Conservation (phyloP, 2,113 vertebrate species). For the Ivindomyrus marchei region DNA sequence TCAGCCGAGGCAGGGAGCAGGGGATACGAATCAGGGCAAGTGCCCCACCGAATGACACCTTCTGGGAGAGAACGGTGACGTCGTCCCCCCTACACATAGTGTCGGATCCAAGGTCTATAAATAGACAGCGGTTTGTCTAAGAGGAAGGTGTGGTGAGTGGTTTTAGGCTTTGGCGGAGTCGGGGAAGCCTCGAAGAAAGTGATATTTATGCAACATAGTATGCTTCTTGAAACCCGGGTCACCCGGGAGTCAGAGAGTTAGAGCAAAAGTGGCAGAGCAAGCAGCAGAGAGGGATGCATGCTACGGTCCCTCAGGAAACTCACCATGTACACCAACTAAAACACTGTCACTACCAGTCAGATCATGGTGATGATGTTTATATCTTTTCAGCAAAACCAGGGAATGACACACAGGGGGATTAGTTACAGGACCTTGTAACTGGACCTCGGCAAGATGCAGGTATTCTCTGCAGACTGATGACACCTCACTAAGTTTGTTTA, state of each 20-base stretch:
- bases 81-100: not conserved
- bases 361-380: not conserved
- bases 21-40: slow-evolving; percentile 39
- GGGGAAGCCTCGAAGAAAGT: not conserved
- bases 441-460: slow-evolving; percentile 45
- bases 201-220: not conserved
- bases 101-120: slow-evolving; percentile 28
- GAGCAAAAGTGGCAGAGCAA: not conserved
- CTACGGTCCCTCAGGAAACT: not conserved
- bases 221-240: not conserved
- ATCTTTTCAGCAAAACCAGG: not conserved
- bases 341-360: not conserved
- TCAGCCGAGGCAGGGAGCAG: slow-evolving; percentile 35
- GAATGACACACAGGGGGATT: slow-evolving; percentile 37
- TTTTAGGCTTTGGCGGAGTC: not conserved
- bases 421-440: slow-evolving; percentile 52
- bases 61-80: slow-evolving; percentile 18
- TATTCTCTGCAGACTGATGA: slow-evolving; percentile 59
- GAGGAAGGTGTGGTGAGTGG: not conserved
- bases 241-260: not conserved
- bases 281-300: not conserved
- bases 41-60: slow-evolving; percentile 47
- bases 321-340: not conserved
- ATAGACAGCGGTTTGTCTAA: slow-evolving; percentile 41
- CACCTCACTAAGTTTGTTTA: slow-evolving; percentile 49